Evolutionary conservation across 1,140 invertebrate species (phyloP).

Genomic region (Bombus affinis): DNA sequence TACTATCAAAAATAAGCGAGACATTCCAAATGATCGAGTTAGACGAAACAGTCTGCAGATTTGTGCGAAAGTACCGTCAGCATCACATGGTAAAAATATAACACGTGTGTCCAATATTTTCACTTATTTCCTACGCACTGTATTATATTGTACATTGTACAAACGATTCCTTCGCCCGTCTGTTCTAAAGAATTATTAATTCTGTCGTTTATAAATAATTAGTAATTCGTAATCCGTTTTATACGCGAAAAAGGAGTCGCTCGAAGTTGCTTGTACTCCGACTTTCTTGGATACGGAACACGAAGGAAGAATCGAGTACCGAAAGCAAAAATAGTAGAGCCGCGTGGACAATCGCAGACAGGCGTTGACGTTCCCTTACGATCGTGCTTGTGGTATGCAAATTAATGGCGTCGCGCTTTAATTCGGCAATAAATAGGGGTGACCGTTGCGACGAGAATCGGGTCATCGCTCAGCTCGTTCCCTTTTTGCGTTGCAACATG

Average conservation of each 20-base stretch:
- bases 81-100: too few species aligned
- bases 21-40: too few species aligned
- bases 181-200: too few species aligned
- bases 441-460: constrained; percentile 76
- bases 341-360: constrained; percentile 36
- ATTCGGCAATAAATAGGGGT: constrained; percentile 83
- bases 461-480: constrained; percentile 78
- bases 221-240: too few species aligned
- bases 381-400: constrained; percentile 75
- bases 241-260: not conserved
- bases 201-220: too few species aligned
- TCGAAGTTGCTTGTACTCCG: not conserved
- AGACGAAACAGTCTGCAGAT: too few species aligned
- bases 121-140: too few species aligned
- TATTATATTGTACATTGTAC: too few species aligned
- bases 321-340: not conserved
- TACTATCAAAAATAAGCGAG: too few species aligned
- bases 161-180: too few species aligned
- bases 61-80: too few species aligned
- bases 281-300: constrained; percentile 8
- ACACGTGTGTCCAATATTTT: too few species aligned
- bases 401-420: constrained; percentile 83
- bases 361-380: constrained; percentile 52
- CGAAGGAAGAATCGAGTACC: constrained; percentile 41
- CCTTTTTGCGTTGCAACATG: constrained; percentile 79